These are phyloP conservation scores for Aradus depressus DNA, from an alignment of 2,888 invertebrate species.

Conservation along the genomic window DNA sequence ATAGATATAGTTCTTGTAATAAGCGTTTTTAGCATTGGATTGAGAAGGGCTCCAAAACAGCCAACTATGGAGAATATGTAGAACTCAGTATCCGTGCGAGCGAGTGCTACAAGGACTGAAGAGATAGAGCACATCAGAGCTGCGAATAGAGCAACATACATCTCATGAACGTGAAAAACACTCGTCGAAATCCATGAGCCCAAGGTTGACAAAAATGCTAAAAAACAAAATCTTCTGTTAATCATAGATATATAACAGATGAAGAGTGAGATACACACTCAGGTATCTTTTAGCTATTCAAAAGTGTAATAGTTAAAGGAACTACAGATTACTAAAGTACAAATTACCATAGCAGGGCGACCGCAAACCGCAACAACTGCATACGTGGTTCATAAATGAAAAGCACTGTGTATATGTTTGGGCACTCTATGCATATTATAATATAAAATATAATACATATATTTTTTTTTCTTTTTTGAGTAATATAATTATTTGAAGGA, in stretches of 20 bases:
- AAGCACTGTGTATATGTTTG: too few species aligned
- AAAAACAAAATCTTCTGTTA: slow-evolving; percentile 9
- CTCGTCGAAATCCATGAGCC: slow-evolving; percentile 7
- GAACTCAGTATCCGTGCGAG: neutral
- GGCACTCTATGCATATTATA: neutral
- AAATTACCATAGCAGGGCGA: too few species aligned
- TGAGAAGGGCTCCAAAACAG: slow-evolving; percentile 9
- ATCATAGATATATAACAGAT: too few species aligned
- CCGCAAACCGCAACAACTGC: too few species aligned
- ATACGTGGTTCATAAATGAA: too few species aligned
- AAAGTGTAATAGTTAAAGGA: too few species aligned
- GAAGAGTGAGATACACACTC: too few species aligned
- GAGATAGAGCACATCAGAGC: slow-evolving; percentile 4
- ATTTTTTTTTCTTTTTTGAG: too few species aligned
- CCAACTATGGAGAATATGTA: slow-evolving; percentile 13
- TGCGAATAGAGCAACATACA: slow-evolving; percentile 8
- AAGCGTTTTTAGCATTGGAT: slow-evolving; percentile 12
- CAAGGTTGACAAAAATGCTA: neutral
- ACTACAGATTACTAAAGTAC: too few species aligned
- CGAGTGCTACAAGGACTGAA: slow-evolving; percentile 6
- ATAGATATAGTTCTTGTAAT: slow-evolving; percentile 9
- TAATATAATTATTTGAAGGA: neutral
- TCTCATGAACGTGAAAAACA: slow-evolving; percentile 8
- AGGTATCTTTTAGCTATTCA: too few species aligned
- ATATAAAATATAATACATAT: neutral